A percentile compares a stretch with the other conserved stretches of the same genome.
phyloP scores from a whole-genome alignment of 1,140 invertebrate genomes.

The Coboldia fuscipes region DNA sequence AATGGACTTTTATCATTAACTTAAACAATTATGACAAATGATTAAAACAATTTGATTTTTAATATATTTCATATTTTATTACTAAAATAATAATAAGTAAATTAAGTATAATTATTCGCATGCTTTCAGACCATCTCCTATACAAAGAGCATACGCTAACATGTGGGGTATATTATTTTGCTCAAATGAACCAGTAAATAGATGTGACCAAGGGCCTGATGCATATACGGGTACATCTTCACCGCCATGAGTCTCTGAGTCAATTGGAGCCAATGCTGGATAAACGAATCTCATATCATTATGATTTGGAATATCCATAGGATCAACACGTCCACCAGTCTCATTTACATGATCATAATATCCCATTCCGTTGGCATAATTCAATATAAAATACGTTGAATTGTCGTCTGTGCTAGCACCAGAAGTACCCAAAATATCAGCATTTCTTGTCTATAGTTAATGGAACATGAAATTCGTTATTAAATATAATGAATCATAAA shows the following conservation, averaged over 20 bases:
- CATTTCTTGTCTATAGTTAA: conserved; percentile 18
- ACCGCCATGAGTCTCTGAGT: conserved; percentile 39
- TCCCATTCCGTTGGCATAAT: conserved; percentile 46
- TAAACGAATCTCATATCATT: conserved; percentile 9
- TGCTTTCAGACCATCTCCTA: conserved; percentile 20
- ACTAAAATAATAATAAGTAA: conserved; percentile 8
- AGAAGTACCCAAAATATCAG: conserved; percentile 24
- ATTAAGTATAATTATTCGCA: too few species aligned
- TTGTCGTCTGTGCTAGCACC: conserved; percentile 19
- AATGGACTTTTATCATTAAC: too few species aligned
- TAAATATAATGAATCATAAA: not conserved
- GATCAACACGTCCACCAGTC: not conserved
- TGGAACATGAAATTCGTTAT: not conserved
- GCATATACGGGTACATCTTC: conserved; percentile 46
- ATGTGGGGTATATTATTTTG: conserved; percentile 57
- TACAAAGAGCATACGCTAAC: conserved; percentile 40
- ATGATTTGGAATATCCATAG: not conserved
- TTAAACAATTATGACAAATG: too few species aligned
- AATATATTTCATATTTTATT: too few species aligned
- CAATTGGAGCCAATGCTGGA: conserved; percentile 25
- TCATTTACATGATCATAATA: conserved; percentile 7
- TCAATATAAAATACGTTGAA: conserved; percentile 40
- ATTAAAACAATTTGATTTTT: too few species aligned
- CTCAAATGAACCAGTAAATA: conserved; percentile 54
- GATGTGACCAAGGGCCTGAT: conserved; percentile 38